Percentiles rank a stretch among this genome's conserved stretches.
These are phyloP conservation scores for Pedionomus torquatus DNA, from an alignment of 2,113 vertebrate species.

Conservation along the genomic window DNA sequence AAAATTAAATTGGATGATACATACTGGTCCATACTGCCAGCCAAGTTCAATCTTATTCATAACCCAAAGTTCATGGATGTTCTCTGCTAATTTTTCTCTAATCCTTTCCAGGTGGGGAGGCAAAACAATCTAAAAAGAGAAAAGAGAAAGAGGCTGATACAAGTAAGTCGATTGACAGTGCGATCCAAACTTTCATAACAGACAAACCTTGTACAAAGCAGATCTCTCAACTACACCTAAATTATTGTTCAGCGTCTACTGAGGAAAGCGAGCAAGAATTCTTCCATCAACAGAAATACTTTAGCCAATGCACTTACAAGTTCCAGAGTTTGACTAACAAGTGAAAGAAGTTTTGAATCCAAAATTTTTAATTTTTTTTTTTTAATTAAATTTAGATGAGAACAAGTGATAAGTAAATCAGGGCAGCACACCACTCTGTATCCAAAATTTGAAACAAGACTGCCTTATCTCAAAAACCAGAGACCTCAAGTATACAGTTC, in stretches of 20 bases:
- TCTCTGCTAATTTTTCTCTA: constrained; percentile 93
- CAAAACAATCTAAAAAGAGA: constrained; percentile 84
- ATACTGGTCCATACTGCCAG: constrained; percentile 92
- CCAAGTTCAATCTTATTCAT: constrained; percentile 98
- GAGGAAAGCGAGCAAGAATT: background rate
- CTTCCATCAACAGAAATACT: background rate
- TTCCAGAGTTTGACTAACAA: background rate
- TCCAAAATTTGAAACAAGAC: background rate
- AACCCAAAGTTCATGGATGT: constrained; percentile 97
- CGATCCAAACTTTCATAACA: background rate
- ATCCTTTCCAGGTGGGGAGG: constrained; percentile 92
- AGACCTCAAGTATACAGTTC: background rate
- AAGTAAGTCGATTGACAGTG: background rate
- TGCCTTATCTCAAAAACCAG: background rate
- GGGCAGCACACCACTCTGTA: background rate
- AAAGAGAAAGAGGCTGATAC: background rate
- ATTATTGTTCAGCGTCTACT: background rate
- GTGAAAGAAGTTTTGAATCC: background rate
- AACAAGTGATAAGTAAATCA: background rate
- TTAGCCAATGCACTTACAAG: background rate
- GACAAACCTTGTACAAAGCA: background rate
- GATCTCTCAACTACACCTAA: background rate
- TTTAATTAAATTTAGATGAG: too few relatives aligned
- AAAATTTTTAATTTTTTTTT: too few relatives aligned
- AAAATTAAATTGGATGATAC: constrained; percentile 54